Evolutionary conservation across 2,113 vertebrate genomes (phyloP).

Genomic region (Brachypteracias leptosomus): DNA sequence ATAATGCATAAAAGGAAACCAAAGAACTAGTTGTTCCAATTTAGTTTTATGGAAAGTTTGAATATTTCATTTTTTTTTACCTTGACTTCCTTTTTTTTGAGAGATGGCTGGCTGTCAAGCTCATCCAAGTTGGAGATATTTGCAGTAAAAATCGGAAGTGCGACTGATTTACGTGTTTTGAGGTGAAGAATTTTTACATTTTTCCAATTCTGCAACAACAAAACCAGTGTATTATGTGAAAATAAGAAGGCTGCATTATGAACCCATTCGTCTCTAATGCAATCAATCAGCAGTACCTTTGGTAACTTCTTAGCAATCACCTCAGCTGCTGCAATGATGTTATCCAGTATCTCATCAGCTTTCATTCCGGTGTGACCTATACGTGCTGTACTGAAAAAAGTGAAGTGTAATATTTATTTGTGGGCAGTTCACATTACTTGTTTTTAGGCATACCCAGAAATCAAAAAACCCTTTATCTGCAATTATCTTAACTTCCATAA

Average conservation of each 20-base stretch:
- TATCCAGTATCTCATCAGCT: conserved; percentile 77
- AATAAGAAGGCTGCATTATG: neutral
- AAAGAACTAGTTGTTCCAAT: neutral
- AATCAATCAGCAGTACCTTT: conserved; percentile 65
- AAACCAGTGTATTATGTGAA: neutral
- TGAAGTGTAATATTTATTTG: neutral
- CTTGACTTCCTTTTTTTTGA: neutral
- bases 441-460: neutral
- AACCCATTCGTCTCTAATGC: neutral
- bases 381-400: conserved; percentile 75
- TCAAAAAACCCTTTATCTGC: neutral
- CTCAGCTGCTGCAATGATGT: conserved; percentile 71
- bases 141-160: conserved; percentile 84
- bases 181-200: conserved; percentile 87
- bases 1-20: neutral
- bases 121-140: conserved; percentile 57
- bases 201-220: conserved; percentile 75
- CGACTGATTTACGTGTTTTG: conserved; percentile 82
- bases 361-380: conserved; percentile 84
- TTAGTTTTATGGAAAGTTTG: neutral
- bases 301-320: conserved; percentile 74
- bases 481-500: neutral
- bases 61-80: neutral
- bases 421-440: neutral
- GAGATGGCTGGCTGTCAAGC: conserved; percentile 16